Evolutionary conservation across 1,140 invertebrate species (phyloP).

Genomic region (Diabrotica virgifera): DNA sequence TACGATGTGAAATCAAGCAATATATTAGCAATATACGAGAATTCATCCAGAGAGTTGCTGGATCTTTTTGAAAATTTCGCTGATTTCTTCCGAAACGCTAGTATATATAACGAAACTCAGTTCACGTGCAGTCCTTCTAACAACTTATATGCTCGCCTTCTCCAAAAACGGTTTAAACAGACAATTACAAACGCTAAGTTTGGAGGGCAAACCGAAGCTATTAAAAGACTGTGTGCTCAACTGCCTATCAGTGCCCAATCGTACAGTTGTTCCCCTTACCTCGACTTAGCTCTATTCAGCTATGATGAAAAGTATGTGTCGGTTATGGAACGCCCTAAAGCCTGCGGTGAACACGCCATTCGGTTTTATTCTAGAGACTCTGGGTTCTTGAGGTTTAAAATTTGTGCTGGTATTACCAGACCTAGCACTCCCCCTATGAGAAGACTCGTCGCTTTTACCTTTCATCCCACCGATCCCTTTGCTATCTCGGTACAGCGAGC

Average conservation of each 20-base stretch:
- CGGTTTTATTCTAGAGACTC: conserved; percentile 91
- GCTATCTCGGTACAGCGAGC: conserved; percentile 93
- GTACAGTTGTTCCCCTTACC: conserved; percentile 88
- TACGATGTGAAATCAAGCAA: conserved; percentile 86
- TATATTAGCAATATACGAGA: conserved; percentile 86
- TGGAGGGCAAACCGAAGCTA: conserved; percentile 82
- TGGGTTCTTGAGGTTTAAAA: conserved; percentile 82
- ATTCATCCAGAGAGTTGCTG: conserved; percentile 82
- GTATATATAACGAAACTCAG: conserved; percentile 74
- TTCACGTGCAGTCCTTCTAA: conserved; percentile 91
- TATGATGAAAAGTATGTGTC: conserved; percentile 97
- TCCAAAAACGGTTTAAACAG: conserved; percentile 70
- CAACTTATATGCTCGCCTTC: conserved; percentile 77
- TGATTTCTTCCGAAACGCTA: conserved; percentile 89
- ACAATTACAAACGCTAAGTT: conserved; percentile 84
- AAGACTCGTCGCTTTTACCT: conserved; percentile 94
- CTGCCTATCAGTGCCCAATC: conserved; percentile 94
- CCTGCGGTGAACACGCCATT: conserved; percentile 90
- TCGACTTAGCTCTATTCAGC: conserved; percentile 89
- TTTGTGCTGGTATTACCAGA: conserved; percentile 74
- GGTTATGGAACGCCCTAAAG: conserved; percentile 91
- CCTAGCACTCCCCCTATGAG: conserved; percentile 60
- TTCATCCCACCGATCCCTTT: conserved; percentile 95
- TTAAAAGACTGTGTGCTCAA: conserved; percentile 85
- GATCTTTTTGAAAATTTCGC: conserved; percentile 89